A percentile compares a stretch with the other conserved stretches of the same genome.
Conservation (phyloP, 2,113 vertebrate genomes). For the Promerops cafer region DNA sequence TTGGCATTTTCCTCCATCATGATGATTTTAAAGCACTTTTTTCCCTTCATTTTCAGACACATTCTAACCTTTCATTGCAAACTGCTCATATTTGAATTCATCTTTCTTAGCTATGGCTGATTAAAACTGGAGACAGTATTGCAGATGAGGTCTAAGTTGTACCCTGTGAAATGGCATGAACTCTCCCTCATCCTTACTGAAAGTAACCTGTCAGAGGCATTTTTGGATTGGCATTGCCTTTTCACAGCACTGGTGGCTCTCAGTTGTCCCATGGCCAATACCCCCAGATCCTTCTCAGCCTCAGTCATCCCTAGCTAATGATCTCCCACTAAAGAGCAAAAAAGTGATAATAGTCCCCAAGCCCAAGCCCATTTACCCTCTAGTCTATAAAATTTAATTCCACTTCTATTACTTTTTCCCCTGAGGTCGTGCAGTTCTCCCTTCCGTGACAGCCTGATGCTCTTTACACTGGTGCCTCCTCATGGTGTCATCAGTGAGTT, state of each 20-base stretch:
- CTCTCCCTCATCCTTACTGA: neutral
- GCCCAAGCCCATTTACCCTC: neutral
- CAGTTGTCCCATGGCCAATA: neutral
- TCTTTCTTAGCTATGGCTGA: neutral
- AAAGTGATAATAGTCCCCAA: neutral
- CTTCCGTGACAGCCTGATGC: neutral
- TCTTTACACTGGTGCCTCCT: neutral
- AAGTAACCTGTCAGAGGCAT: neutral
- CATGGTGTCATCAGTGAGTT: neutral
- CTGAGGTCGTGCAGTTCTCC: neutral
- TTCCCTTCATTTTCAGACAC: neutral
- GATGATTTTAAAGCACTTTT: neutral
- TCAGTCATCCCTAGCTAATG: conserved; percentile 4
- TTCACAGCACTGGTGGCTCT: neutral
- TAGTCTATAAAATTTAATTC: neutral
- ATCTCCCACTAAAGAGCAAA: neutral
- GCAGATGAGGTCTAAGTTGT: neutral
- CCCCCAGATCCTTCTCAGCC: neutral
- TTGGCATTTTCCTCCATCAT: neutral
- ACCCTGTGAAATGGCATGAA: neutral
- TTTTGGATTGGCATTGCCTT: neutral
- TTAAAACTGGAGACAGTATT: neutral
- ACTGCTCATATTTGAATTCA: neutral
- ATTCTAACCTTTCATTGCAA: neutral
- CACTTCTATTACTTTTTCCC: neutral